Percentiles rank a stretch among this genome's conserved stretches.
Conservation (phyloP, 2,888 invertebrate genomes). For the Mantis religiosa region DNA sequence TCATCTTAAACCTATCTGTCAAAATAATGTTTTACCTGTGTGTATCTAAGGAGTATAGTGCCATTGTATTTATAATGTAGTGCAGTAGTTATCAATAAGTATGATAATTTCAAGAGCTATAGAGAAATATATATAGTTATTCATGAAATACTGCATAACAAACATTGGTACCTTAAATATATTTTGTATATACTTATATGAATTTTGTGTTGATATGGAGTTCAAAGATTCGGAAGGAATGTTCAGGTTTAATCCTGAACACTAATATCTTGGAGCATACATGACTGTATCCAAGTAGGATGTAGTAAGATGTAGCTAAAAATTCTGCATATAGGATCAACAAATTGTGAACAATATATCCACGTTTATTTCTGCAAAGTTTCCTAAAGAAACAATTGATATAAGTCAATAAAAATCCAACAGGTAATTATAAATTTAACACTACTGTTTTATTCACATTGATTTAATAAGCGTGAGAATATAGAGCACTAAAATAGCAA, state of each 20-base stretch:
- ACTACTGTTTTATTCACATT: too few species aligned
- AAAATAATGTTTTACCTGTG: too few species aligned
- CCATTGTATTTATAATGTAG: too few species aligned
- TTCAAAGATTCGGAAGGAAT: neutral
- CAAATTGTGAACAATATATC: neutral
- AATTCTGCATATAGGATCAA: neutral
- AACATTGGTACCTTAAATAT: neutral
- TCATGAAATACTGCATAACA: neutral
- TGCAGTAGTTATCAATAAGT: too few species aligned
- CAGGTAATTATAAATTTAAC: too few species aligned
- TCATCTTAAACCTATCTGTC: too few species aligned
- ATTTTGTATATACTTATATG: neutral
- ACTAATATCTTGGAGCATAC: neutral
- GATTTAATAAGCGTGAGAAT: too few species aligned
- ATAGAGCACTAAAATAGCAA: too few species aligned
- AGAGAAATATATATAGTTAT: neutral
- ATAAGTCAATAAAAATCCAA: too few species aligned
- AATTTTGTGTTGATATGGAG: neutral
- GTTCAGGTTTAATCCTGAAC: neutral
- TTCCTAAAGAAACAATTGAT: neutral
- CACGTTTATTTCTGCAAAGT: neutral
- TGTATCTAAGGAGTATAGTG: too few species aligned
- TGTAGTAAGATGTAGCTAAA: neutral
- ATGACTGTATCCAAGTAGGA: neutral
- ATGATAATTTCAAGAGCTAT: too few species aligned